These are phyloP conservation scores for Indicator maculatus DNA, from an alignment of 2,113 vertebrate genomes.

Conservation along the genomic window DNA sequence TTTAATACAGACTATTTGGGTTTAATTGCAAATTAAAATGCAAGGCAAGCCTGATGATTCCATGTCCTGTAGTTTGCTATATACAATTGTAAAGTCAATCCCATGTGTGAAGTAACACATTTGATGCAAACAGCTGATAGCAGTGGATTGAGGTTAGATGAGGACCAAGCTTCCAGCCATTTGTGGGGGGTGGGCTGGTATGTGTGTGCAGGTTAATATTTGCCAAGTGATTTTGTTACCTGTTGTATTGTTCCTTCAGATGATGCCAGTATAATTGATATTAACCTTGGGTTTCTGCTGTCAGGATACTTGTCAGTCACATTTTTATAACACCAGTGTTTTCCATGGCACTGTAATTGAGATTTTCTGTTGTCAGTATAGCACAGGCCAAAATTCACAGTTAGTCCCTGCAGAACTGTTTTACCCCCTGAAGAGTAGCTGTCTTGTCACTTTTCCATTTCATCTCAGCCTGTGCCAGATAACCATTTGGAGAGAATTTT, in stretches of 20 bases:
- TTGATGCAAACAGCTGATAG: neutral
- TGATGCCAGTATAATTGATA: neutral
- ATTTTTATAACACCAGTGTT: neutral
- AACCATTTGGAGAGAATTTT: neutral
- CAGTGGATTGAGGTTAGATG: neutral
- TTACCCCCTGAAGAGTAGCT: neutral
- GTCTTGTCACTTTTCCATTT: neutral
- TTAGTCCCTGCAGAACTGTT: neutral
- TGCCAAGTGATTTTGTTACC: neutral
- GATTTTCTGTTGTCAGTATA: neutral
- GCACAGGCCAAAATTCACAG: neutral
- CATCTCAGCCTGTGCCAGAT: neutral
- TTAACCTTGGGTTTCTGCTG: neutral
- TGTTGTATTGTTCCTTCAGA: neutral
- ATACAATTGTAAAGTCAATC: neutral
- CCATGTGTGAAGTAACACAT: neutral
- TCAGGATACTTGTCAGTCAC: neutral
- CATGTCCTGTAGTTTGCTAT: neutral
- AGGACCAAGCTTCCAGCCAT: neutral
- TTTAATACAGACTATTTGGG: neutral
- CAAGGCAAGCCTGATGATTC: neutral
- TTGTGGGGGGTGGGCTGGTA: rapidly evolving
- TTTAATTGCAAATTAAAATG: neutral
- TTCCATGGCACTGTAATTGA: neutral
- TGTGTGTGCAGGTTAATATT: neutral